Conservation (phyloP, 1,140 invertebrate genomes). For the Drosophila sproati region DNA sequence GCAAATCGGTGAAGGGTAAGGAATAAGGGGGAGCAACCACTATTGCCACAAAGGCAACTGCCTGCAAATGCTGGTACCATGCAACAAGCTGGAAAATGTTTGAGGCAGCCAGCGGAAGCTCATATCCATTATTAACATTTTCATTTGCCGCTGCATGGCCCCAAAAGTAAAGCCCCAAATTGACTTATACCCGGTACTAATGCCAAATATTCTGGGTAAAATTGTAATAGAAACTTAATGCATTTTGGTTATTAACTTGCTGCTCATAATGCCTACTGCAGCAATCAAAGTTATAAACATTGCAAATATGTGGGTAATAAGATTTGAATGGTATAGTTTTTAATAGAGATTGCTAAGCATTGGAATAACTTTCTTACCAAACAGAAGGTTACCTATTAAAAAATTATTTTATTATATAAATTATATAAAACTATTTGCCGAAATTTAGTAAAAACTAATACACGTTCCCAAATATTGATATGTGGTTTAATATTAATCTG, state of each 20-base stretch:
- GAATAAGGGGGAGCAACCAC: neutral
- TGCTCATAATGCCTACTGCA: neutral
- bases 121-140: constrained; percentile 80
- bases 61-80: constrained; percentile 33
- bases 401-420: too few species aligned
- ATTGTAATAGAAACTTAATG: constrained; percentile 30
- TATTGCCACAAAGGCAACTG: constrained; percentile 9
- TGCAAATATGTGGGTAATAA: too few species aligned
- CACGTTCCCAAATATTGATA: too few species aligned
- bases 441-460: too few species aligned
- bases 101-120: constrained; percentile 41
- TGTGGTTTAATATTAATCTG: too few species aligned
- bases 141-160: constrained; percentile 54
- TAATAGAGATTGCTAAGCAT: too few species aligned
- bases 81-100: constrained; percentile 63
- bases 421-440: too few species aligned
- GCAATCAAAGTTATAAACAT: neutral
- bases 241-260: constrained; percentile 12
- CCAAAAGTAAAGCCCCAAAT: constrained; percentile 53
- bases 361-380: too few species aligned
- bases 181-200: constrained; percentile 43
- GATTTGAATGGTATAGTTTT: too few species aligned
- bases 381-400: too few species aligned
- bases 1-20: neutral
- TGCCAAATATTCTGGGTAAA: constrained; percentile 5